Evolutionary conservation across 2,888 invertebrate genomes (phyloP).

Genomic region (Stenoptilia bipunctidactyla): DNA sequence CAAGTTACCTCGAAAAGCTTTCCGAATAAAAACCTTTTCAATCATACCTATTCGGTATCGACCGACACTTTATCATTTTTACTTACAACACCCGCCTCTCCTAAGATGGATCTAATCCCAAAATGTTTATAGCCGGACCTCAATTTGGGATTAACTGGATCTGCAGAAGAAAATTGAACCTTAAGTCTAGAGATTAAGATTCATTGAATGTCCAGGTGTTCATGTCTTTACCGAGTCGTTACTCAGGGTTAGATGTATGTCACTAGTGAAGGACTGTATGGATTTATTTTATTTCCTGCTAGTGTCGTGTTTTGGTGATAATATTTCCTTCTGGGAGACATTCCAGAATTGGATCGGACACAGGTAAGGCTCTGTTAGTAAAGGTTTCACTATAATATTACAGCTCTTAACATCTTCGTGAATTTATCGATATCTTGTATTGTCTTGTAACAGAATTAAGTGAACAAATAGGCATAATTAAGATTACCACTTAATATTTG

Average conservation of each 20-base stretch:
- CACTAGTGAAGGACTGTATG: conserved; percentile 31
- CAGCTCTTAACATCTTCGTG: too few species aligned
- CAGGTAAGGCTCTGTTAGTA: too few species aligned
- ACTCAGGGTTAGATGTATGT: conserved; percentile 37
- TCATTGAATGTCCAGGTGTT: conserved; percentile 41
- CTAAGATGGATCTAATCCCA: conserved; percentile 47
- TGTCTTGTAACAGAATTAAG: too few species aligned
- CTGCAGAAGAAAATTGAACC: conserved; percentile 26
- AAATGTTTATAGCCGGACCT: conserved; percentile 63
- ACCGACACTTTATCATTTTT: conserved; percentile 30
- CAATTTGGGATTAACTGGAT: conserved; percentile 35
- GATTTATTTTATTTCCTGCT: conserved; percentile 29
- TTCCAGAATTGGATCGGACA: conserved; percentile 10
- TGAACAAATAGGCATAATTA: too few species aligned
- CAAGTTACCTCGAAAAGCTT: too few species aligned
- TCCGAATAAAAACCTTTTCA: conserved; percentile 20
- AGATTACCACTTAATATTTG: too few species aligned
- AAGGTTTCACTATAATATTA: too few species aligned
- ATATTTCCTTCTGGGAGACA: conserved; percentile 10
- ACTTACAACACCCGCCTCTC: conserved; percentile 43
- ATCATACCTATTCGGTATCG: conserved; percentile 29
- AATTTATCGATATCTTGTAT: too few species aligned
- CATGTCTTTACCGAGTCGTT: conserved; percentile 44
- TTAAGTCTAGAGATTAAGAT: conserved; percentile 27
- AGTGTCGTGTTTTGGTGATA: conserved; percentile 6